Base-by-base conservation (phyloP, 2,888 invertebrate species). In the Laspeyria flexula region DNA sequence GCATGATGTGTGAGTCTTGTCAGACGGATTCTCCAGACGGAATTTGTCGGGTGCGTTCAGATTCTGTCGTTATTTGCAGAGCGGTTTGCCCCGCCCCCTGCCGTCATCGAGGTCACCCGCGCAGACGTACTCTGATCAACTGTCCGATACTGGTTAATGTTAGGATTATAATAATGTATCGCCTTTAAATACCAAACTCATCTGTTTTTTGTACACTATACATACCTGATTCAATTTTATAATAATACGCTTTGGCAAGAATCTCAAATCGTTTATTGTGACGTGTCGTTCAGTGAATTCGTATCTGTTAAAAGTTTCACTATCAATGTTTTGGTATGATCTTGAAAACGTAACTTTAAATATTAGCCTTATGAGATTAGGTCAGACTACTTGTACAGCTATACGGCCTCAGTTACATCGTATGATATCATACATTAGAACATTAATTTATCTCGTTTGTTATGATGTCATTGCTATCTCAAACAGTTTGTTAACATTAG, bases 31-130 rank as follows among this genome's bases (percentile, higher is more conserved):
- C 56, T 74, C 70, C 72, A 76, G 75, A 75, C 65, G 49, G 64
- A 65, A 72, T 68, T 76, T 55, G 65, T 71, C 72, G 79, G 73
- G 67, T 72, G 68, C 59, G 73, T 68, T 64, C 48, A 55, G 64
- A 75, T 71, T 66, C 59, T 57, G 68, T 72, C 68, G 67, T 73
- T 81, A 76, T 79, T 76, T 75, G 79, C 74, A 75, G 76, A 74
- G 62, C 59, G 43, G 60, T 53, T 53, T 56, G 75, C 76, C 77
- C 78, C 83, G 74, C 83, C 77, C 79, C 79, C 79, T 73, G 67
- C 66, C 66, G 73, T 74, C 77, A 81, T 77, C 78, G 80, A 82
- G 83, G 85, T 80, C 83, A 83, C 67, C 68, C 75, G 84, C 83
- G 81, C 77, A 77, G 77, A 78, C 76, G 73, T 78, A 75, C 71